Base-by-base conservation (phyloP, 2,113 vertebrate species). In the Oreocharis arfaki region DNA sequence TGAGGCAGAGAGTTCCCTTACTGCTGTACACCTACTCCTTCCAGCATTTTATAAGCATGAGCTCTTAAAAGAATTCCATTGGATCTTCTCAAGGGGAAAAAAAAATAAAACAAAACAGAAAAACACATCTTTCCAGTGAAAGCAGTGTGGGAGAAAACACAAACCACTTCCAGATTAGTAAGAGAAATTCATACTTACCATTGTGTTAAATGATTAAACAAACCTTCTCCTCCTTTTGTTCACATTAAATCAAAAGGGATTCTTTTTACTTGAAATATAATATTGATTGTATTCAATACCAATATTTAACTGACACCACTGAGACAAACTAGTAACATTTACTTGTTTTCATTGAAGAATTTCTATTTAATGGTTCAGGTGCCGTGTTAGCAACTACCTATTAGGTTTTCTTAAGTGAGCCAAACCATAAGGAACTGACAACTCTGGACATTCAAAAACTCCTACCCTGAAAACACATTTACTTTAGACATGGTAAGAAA, bases 131-230 rank as follows among this genome's bases (percentile, higher is more conserved):
- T 92, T 91, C 39, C 83, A 94, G 32, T 46, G 33, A 86, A 79
- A 87, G 23, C 35, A 82, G 14, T 5, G 5, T 24, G n/a, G 28
- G 33, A 67, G 41, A 88, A 90, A 95, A 93, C 41, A 50, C 39
- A 94, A 83, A 67, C 6, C 44, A 86, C 16, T 63, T 86, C 52
- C 56, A 96, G 41, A 67, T 57, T 14, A 85, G 14, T 41, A 83
- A 41, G n/a, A 52, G 5, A 74, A 90, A 67, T 49, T 70, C 56
- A 74, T 87, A 96, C 96, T 96, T 90, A 97, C 95, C 92, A 27
- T 6, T 56, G 41, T 7, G 59, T 33, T 44, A 69, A 73, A 59
- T 13, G 16, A 79, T 65, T 87, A 67, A 77, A 85, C 70, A 79
- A 91, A 88, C 35, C 20, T 69, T 26, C 22, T 82, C 64, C 59